Percentiles rank a stretch among this genome's conserved stretches.
These are phyloP conservation scores for Acrocephalus scirpaceus DNA, from an alignment of 2,797 vertebrate genomes.

Conservation along the genomic window DNA sequence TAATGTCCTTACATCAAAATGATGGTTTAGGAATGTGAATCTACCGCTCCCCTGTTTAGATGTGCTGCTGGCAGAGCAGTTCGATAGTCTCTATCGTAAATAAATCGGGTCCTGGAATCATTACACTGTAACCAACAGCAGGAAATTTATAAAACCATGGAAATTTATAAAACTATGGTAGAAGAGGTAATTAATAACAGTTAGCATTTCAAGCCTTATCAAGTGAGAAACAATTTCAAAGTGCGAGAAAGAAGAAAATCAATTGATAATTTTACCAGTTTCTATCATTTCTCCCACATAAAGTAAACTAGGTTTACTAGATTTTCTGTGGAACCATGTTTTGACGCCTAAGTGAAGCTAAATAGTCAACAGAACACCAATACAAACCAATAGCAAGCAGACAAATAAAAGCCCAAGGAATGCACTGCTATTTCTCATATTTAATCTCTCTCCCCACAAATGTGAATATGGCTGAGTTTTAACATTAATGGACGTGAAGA, in stretches of 20 bases:
- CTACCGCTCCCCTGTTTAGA: slow-evolving; percentile 63
- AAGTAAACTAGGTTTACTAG: slow-evolving; percentile 21
- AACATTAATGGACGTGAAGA: slow-evolving; percentile 29
- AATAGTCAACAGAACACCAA: slow-evolving; percentile 49
- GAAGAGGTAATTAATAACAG: slow-evolving; percentile 54
- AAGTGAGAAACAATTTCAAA: slow-evolving; percentile 61
- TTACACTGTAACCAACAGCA: slow-evolving; percentile 70
- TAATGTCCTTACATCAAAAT: slow-evolving; percentile 93
- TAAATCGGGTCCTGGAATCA: slow-evolving; percentile 65
- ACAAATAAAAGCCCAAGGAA: slow-evolving; percentile 37
- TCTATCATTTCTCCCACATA: slow-evolving; percentile 35
- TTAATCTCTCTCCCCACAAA: slow-evolving; percentile 46
- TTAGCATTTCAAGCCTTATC: slow-evolving; percentile 44
- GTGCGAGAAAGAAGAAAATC: slow-evolving; percentile 18
- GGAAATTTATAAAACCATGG: slow-evolving; percentile 70
- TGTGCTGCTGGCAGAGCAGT: slow-evolving; percentile 51
- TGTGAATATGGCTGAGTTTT: slow-evolving; percentile 31
- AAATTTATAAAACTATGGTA: slow-evolving; percentile 74
- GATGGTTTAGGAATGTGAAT: slow-evolving; percentile 82
- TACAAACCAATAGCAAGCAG: slow-evolving; percentile 28
- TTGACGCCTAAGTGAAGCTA: slow-evolving; percentile 38
- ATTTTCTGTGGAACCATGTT: slow-evolving; percentile 46
- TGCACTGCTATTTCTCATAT: slow-evolving; percentile 3
- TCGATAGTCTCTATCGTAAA: slow-evolving; percentile 62
- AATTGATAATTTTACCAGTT: slow-evolving; percentile 43